Percentiles rank a stretch among this genome's conserved stretches.
Conservation (phyloP, 2,113 vertebrate genomes). For the Malurus melanocephalus region DNA sequence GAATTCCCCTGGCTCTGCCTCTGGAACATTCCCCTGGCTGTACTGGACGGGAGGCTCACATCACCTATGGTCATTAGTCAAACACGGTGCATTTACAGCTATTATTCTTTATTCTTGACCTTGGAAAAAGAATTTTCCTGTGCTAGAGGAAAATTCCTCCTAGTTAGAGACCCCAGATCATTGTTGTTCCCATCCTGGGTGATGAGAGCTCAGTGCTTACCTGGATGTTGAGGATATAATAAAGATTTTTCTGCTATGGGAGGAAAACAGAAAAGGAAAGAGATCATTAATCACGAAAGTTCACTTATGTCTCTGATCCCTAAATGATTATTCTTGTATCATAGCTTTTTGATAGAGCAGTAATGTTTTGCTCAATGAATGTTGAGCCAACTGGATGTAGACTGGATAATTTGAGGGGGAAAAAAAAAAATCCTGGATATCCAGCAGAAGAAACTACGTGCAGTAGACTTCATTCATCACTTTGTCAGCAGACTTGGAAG, state of each 20-base stretch:
- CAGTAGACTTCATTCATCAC: conserved; percentile 20
- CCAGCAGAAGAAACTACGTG: neutral
- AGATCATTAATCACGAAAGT: neutral
- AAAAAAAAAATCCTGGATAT: neutral
- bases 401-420: neutral
- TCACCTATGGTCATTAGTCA: neutral
- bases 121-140: neutral
- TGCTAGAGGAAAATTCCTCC: neutral
- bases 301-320: neutral
- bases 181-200: neutral
- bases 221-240: neutral
- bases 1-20: neutral
- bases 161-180: neutral
- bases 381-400: neutral
- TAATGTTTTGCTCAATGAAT: neutral
- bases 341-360: neutral
- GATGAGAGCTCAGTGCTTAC: neutral
- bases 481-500: neutral
- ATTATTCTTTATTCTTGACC: neutral
- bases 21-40: neutral
- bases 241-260: neutral
- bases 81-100: neutral
- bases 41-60: neutral
- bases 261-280: neutral
- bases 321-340: neutral